Percentiles rank a stretch among this genome's conserved stretches.
Evolutionary conservation across 2,888 invertebrate genomes (phyloP).

Genomic region (Automeris io): DNA sequence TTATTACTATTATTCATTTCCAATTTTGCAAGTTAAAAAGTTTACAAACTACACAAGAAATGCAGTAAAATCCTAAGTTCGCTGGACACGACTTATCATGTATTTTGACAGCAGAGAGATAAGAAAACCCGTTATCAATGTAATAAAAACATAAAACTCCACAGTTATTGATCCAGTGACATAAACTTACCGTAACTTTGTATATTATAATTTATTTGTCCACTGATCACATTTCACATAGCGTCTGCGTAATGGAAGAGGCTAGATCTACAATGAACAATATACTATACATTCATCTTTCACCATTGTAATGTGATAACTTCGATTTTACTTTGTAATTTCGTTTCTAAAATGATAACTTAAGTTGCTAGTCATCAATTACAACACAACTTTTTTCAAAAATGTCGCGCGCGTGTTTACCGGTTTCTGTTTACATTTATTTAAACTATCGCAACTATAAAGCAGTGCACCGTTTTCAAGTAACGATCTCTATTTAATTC

Average conservation of each 20-base stretch:
- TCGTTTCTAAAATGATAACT: background rate
- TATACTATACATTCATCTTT: constrained; percentile 58
- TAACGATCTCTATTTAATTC: constrained; percentile 20
- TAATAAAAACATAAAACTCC: constrained; percentile 5
- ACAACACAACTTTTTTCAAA: background rate
- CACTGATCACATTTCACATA: constrained; percentile 61
- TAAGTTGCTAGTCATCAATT: background rate
- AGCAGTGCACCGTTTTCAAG: constrained; percentile 4
- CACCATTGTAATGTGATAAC: constrained; percentile 35
- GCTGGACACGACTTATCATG: constrained; percentile 4
- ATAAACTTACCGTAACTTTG: constrained; percentile 40
- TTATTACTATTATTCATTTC: no score
- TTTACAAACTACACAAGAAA: constrained; percentile 8
- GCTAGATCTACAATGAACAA: constrained; percentile 41
- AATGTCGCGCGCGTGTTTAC: background rate
- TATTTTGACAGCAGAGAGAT: constrained; percentile 9
- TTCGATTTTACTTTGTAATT: constrained; percentile 3
- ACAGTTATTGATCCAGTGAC: constrained; percentile 5
- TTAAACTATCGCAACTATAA: constrained; percentile 14
- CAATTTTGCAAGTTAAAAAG: no score
- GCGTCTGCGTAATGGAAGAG: constrained; percentile 37
- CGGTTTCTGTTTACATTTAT: constrained; percentile 18
- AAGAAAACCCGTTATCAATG: constrained; percentile 5
- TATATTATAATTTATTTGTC: constrained; percentile 35
- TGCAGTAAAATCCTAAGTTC: constrained; percentile 3